Evolutionary conservation across 2,113 vertebrate genomes (phyloP).

Genomic region (Sebastes schlegelii): DNA sequence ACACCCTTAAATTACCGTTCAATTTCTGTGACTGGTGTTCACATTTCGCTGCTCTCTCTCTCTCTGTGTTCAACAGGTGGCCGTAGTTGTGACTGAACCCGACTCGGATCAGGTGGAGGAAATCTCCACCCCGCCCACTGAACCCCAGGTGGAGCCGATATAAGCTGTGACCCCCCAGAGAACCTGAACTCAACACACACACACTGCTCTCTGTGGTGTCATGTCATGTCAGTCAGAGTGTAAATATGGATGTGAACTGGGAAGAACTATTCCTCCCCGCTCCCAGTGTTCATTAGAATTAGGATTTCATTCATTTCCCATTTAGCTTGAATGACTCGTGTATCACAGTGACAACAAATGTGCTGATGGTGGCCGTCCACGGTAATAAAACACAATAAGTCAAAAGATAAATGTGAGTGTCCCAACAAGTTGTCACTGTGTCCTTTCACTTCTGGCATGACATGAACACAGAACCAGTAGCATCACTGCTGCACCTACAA

Average conservation of each 20-base stretch:
- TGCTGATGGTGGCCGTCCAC: neutral
- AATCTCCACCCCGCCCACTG: slow-evolving; percentile 76
- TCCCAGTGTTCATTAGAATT: neutral
- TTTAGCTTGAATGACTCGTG: neutral
- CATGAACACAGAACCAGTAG: slow-evolving; percentile 25
- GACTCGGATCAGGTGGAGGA: slow-evolving; percentile 73
- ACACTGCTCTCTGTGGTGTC: neutral
- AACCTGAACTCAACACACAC: slow-evolving; percentile 26
- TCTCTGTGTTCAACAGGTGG: slow-evolving; percentile 70
- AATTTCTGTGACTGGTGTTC: neutral
- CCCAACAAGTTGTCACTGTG: neutral
- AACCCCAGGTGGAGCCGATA: slow-evolving; percentile 84
- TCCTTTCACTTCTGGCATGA: slow-evolving; percentile 38
- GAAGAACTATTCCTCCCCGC: neutral
- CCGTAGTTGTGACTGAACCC: slow-evolving; percentile 78
- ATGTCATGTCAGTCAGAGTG: slow-evolving; percentile 31
- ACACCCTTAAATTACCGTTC: neutral
- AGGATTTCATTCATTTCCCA: too few relatives aligned
- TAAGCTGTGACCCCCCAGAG: slow-evolving; percentile 6
- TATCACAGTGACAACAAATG: neutral
- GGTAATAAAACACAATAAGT: neutral
- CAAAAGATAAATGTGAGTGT: neutral
- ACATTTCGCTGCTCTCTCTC: neutral
- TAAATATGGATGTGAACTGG: neutral
- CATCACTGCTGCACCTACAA: neutral